phyloP scores from a whole-genome alignment of 2,797 vertebrate species.

The Neopelma chrysocephalum region DNA sequence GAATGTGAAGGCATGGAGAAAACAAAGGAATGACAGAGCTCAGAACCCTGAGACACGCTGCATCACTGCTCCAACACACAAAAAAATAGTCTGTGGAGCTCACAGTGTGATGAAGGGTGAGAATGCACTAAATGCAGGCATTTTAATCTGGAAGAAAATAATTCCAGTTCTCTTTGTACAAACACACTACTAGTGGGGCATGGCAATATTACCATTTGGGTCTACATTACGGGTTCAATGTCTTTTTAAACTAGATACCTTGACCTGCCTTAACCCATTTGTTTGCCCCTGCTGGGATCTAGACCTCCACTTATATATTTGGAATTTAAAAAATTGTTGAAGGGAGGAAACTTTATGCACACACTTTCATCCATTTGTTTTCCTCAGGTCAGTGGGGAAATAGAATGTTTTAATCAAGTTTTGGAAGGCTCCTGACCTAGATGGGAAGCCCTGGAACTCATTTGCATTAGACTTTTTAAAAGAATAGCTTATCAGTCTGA shows the following conservation, averaged over 20 bases:
- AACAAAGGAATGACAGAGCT: background rate
- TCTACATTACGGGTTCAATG: background rate
- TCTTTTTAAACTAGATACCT: background rate
- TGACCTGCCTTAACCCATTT: background rate
- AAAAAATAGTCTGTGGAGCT: background rate
- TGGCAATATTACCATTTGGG: background rate
- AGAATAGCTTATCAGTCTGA: background rate
- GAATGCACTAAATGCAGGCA: background rate
- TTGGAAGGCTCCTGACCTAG: slow-evolving; percentile 21
- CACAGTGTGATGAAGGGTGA: background rate
- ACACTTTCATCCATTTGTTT: slow-evolving; percentile 1
- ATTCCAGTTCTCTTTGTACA: background rate
- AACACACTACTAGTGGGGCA: background rate
- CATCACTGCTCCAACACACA: background rate
- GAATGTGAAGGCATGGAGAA: background rate
- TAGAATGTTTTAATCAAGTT: background rate
- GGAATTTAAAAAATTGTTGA: background rate
- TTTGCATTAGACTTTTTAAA: background rate
- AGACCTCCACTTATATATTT: background rate
- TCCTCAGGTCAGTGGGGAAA: background rate
- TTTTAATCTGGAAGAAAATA: background rate
- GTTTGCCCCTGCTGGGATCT: background rate
- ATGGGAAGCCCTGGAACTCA: background rate
- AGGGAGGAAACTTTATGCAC: background rate
- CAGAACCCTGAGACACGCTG: background rate